Percentiles rank a stretch among this genome's conserved stretches.
phyloP scores from a whole-genome alignment of 1,140 invertebrate species.

The Philaenus spumarius region DNA sequence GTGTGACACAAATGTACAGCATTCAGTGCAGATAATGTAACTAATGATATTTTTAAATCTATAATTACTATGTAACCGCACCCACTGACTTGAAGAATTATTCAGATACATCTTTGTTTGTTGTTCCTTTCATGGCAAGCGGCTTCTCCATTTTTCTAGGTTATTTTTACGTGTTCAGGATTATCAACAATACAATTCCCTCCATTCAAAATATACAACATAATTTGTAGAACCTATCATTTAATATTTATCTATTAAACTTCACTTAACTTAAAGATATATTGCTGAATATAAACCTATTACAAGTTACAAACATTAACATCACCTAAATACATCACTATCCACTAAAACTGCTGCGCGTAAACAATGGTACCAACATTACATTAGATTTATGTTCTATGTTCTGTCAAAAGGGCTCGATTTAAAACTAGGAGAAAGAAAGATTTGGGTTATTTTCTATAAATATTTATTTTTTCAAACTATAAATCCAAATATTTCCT shows the following conservation, averaged over 20 bases:
- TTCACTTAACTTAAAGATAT: too few species aligned
- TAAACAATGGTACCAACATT: constrained; percentile 10
- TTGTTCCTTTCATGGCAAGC: constrained; percentile 13
- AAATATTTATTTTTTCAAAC: too few species aligned
- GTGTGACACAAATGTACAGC: neutral
- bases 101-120: constrained; percentile 16
- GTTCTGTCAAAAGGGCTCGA: too few species aligned
- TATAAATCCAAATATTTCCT: too few species aligned
- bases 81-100: constrained; percentile 7
- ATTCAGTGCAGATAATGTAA: neutral
- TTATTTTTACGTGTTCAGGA: constrained; percentile 5
- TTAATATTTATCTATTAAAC: too few species aligned
- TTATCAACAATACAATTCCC: neutral
- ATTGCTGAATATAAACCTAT: too few species aligned
- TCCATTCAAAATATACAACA: neutral
- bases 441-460: too few species aligned
- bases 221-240: too few species aligned
- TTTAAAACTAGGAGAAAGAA: too few species aligned
- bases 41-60: neutral
- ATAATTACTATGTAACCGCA: neutral
- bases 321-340: too few species aligned
- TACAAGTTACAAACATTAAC: too few species aligned
- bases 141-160: constrained; percentile 19
- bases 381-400: constrained; percentile 1
- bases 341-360: neutral